Base-by-base conservation (phyloP, 2,888 invertebrate species). In the Omphaloscelis lunosa region DNA sequence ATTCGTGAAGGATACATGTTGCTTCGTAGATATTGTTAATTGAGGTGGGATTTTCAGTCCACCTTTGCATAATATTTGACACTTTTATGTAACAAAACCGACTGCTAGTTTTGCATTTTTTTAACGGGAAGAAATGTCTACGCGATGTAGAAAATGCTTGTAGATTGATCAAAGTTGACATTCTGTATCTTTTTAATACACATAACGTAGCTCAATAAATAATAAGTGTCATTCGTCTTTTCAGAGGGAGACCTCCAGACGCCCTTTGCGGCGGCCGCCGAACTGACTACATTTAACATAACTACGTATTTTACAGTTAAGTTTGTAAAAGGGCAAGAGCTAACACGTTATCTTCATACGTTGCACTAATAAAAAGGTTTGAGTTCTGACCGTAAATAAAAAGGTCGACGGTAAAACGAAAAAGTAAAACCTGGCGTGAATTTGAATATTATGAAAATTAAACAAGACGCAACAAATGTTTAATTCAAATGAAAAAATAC, bases 221-320 rank as follows among this genome's bases (percentile, higher is more conserved):
- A 93, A 93, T 91, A 93, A 92, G 91, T 91, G 92, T 90, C 92
- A 92, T 93, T 93, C 90, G 92, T 93, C 92, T 93, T 92, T 92
- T 90, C 91, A 91, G 82, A 67, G 86, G 79, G 82, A 77, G 94
- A 93, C 94, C 95, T 94, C 93, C 85, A 95, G 94, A 94, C 95
- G 93, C 89, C 95, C 94, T 95, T 91, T 86, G 81, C 69, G 63
- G 74, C 84, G 80, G 78, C 80, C 75, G 77, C 61, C 79, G 80
- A 85, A 74, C 80, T 83, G 83, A 79, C 80, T 78, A 75, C 78
- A 79, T 78, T 87, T 75, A 69, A 76, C 63, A 17, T 66, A 59
- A 73, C 66, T 65, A 63, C 20, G 23, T 74, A 70, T 68, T 53
- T 79, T 69, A 70, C 12, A 66, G 56, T 56, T 77, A 71, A 61